Conservation (phyloP, 2,113 vertebrate genomes). For the Ophiodon elongatus region DNA sequence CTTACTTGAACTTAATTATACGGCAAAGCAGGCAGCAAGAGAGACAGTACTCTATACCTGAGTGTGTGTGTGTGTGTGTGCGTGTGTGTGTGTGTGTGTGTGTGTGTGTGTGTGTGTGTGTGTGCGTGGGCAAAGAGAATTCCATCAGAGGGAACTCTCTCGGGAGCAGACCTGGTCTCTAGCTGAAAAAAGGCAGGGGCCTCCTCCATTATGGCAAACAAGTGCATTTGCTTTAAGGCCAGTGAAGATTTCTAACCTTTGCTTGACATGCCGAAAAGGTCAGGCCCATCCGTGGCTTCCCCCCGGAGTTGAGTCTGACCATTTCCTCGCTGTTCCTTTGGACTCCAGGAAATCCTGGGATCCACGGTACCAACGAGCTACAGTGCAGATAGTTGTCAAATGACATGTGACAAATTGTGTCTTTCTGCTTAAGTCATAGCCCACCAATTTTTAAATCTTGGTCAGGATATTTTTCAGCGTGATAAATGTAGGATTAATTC, state of each 20-base stretch:
- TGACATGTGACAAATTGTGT: not conserved
- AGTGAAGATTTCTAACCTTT: slow-evolving; percentile 89
- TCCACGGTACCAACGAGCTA: slow-evolving; percentile 19
- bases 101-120: slow-evolving; percentile 29
- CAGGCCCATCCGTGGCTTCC: slow-evolving; percentile 77
- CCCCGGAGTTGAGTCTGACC: slow-evolving; percentile 71
- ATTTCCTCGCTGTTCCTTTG: slow-evolving; percentile 61
- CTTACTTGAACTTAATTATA: slow-evolving; percentile 49
- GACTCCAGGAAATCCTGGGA: slow-evolving; percentile 44
- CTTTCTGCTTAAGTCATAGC: not conserved
- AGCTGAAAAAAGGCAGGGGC: slow-evolving; percentile 70
- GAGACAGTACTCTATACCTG: slow-evolving; percentile 26
- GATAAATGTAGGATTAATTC: not conserved
- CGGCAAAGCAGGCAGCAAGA: slow-evolving; percentile 20
- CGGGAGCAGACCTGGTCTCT: slow-evolving; percentile 73
- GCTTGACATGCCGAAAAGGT: slow-evolving; percentile 86
- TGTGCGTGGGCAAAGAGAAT: slow-evolving; percentile 60
- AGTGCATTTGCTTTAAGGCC: slow-evolving; percentile 87
- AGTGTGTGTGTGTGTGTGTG: slow-evolving; percentile 41
- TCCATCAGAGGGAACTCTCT: slow-evolving; percentile 69
- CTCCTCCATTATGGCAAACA: slow-evolving; percentile 85
- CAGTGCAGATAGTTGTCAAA: not conserved
- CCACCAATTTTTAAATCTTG: not conserved
- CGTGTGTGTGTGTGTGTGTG: slow-evolving; percentile 25
- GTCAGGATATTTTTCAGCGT: not conserved